Evolutionary conservation across 2,797 vertebrate species (phyloP).

Genomic region (Fringilla coelebs): DNA sequence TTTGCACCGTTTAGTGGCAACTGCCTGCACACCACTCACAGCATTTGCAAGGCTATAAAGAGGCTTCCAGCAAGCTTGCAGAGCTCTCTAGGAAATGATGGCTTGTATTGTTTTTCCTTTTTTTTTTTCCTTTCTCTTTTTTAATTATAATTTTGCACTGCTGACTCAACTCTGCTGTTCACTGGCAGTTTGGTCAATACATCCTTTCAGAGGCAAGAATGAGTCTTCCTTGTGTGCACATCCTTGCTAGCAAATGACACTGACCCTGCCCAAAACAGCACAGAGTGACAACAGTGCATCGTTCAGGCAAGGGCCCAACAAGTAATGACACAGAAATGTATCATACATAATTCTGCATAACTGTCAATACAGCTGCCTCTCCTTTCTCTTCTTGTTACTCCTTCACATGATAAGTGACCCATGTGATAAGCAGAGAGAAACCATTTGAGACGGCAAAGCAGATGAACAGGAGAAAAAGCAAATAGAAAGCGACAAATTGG

Average conservation of each 20-base stretch:
- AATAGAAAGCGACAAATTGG: neutral
- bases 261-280: neutral
- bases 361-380: neutral
- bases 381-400: neutral
- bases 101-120: neutral
- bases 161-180: neutral
- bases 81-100: constrained; percentile 16
- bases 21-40: neutral
- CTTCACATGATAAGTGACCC: neutral
- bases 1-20: neutral
- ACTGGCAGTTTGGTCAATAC: neutral
- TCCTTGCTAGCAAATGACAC: neutral
- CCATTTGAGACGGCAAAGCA: neutral
- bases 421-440: neutral
- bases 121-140: neutral
- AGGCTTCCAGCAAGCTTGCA: neutral
- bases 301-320: neutral
- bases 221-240: fast-evolving
- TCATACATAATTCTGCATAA: neutral
- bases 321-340: neutral
- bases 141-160: neutral
- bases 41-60: constrained; percentile 1
- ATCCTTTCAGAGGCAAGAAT: neutral
- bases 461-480: neutral
- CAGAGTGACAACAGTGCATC: neutral